A percentile compares a stretch with the other conserved stretches of the same genome.
Evolutionary conservation across 1,140 invertebrate species (phyloP).

Genomic region (Limonius californicus): DNA sequence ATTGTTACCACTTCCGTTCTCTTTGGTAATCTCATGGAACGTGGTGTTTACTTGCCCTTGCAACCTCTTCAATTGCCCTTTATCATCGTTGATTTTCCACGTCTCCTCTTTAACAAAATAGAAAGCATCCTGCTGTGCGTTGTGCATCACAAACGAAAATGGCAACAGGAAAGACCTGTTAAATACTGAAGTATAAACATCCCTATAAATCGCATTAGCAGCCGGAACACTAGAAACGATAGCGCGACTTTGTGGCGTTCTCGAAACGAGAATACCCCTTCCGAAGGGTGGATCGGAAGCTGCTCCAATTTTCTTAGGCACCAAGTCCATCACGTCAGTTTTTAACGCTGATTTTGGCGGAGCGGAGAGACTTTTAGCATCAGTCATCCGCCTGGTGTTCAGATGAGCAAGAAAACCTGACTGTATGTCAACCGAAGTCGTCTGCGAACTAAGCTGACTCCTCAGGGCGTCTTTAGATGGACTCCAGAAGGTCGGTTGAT

Average conservation of each 20-base stretch:
- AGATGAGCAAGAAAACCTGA: slow-evolving; percentile 78
- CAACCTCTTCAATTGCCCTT: slow-evolving; percentile 79
- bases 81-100: slow-evolving; percentile 83
- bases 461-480: slow-evolving; percentile 50
- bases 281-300: slow-evolving; percentile 84
- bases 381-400: slow-evolving; percentile 67
- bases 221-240: slow-evolving; percentile 82
- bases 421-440: slow-evolving; percentile 61
- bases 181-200: slow-evolving; percentile 91
- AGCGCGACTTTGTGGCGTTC: slow-evolving; percentile 71
- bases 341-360: slow-evolving; percentile 71
- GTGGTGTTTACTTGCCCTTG: slow-evolving; percentile 91
- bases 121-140: slow-evolving; percentile 85
- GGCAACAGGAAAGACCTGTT: slow-evolving; percentile 86
- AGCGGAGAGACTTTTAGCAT: slow-evolving; percentile 66
- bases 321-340: slow-evolving; percentile 67
- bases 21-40: slow-evolving; percentile 75
- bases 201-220: slow-evolving; percentile 82
- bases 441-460: slow-evolving; percentile 50
- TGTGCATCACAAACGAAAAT: slow-evolving; percentile 85
- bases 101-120: slow-evolving; percentile 92
- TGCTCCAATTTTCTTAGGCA: slow-evolving; percentile 66
- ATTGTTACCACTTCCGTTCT: slow-evolving; percentile 63
- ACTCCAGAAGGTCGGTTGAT: slow-evolving; percentile 57
- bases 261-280: slow-evolving; percentile 84